Evolutionary conservation across 2,888 invertebrate genomes (phyloP).

Genomic region (Protophormia terraenovae): DNA sequence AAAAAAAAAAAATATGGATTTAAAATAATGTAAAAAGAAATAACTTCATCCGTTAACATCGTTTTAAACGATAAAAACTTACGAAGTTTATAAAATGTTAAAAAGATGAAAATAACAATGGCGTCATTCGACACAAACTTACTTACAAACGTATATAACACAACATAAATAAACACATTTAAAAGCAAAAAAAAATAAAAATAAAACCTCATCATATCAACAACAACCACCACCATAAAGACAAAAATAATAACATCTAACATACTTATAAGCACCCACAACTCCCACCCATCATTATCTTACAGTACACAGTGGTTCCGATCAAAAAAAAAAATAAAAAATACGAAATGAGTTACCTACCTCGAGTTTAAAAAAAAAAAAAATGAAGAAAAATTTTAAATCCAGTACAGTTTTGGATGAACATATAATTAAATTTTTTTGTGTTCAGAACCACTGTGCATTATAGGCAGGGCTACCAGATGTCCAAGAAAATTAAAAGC

Average conservation of each 20-base stretch:
- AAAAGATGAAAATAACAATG: conserved; percentile 69
- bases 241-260: conserved; percentile 34
- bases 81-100: conserved; percentile 78
- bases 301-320: background rate
- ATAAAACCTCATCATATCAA: background rate
- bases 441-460: no score
- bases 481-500: no score
- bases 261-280: conserved; percentile 32
- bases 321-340: no score
- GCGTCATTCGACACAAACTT: conserved; percentile 67
- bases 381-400: no score
- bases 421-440: no score
- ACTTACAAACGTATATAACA: conserved; percentile 67
- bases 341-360: no score
- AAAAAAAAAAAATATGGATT: conserved; percentile 25
- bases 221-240: background rate
- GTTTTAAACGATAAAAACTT: conserved; percentile 60
- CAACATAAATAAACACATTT: background rate
- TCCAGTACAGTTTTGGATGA: no score
- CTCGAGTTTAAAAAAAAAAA: no score
- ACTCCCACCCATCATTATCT: background rate
- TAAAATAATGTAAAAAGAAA: conserved; percentile 55
- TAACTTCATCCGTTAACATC: conserved; percentile 41
- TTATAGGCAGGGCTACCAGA: no score
- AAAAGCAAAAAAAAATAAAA: conserved; percentile 22